Evolutionary conservation across 2,888 invertebrate species (phyloP).

Genomic region (Agrypnus murinus): DNA sequence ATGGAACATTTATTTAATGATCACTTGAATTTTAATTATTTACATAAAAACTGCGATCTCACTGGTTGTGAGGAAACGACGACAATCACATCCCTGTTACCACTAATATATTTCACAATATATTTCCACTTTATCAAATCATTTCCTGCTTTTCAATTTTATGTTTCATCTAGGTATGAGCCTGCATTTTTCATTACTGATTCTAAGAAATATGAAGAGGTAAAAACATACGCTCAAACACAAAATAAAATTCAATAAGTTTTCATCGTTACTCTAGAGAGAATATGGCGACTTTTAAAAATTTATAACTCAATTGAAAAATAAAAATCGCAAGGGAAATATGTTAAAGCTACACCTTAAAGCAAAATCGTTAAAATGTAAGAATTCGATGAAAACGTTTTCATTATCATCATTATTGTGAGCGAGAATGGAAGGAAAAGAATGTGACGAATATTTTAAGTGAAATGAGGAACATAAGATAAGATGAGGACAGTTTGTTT

Average conservation of each 20-base stretch:
- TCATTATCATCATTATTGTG: constrained; percentile 12
- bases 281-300: constrained; percentile 40
- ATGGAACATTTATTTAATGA: too few relatives aligned
- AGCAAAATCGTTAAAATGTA: constrained; percentile 29
- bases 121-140: too few relatives aligned
- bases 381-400: constrained; percentile 23
- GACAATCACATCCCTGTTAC: too few relatives aligned
- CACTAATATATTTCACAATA: too few relatives aligned
- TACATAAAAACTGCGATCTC: too few relatives aligned
- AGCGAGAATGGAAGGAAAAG: background rate
- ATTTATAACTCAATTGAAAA: constrained; percentile 47
- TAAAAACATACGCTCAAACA: constrained; percentile 18
- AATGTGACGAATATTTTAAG: background rate
- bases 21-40: background rate
- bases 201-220: constrained; percentile 32
- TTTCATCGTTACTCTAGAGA: constrained; percentile 25
- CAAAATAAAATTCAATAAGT: constrained; percentile 29
- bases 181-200: constrained; percentile 1
- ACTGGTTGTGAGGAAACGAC: too few relatives aligned
- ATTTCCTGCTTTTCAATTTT: too few relatives aligned
- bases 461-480: background rate
- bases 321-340: constrained; percentile 47
- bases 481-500: background rate
- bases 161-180: too few relatives aligned
- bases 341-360: constrained; percentile 33